Percentiles rank a stretch among this genome's conserved stretches.
Evolutionary conservation across 2,888 invertebrate species (phyloP).

Genomic region (Timema cristinae): DNA sequence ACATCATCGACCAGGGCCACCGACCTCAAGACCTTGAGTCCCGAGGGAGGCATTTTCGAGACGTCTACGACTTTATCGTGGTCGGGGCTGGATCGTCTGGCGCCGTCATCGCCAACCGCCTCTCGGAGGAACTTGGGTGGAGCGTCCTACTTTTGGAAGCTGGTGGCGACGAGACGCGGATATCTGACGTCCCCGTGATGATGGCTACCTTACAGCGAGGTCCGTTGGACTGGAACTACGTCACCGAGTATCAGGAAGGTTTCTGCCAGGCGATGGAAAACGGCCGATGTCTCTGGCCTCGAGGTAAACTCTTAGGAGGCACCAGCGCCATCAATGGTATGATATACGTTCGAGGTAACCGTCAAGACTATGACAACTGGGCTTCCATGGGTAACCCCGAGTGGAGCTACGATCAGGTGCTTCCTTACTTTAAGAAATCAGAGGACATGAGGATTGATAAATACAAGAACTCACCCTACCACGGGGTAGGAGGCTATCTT

Average conservation of each 20-base stretch:
- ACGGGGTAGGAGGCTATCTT: conserved; percentile 67
- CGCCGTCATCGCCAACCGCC: conserved; percentile 32
- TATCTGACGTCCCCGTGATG: conserved; percentile 47
- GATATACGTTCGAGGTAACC: conserved; percentile 61
- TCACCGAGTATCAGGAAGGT: conserved; percentile 41
- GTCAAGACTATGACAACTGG: conserved; percentile 63
- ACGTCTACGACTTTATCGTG: conserved; percentile 29
- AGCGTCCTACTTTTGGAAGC: conserved; percentile 52
- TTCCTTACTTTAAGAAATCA: conserved; percentile 75
- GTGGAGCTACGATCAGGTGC: conserved; percentile 71
- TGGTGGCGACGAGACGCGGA: conserved; percentile 48
- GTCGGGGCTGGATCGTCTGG: conserved; percentile 34
- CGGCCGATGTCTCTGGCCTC: conserved; percentile 50
- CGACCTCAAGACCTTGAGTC: conserved; percentile 15
- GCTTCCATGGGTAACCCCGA: conserved; percentile 54
- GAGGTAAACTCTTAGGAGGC: conserved; percentile 63
- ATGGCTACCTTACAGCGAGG: conserved; percentile 38
- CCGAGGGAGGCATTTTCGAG: conserved; percentile 16
- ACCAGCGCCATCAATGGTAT: conserved; percentile 60
- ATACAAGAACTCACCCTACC: conserved; percentile 56
- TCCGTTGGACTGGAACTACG: conserved; percentile 48
- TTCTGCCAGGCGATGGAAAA: conserved; percentile 37
- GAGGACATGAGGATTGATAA: conserved; percentile 71
- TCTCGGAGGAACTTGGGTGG: conserved; percentile 37
- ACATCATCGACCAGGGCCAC: conserved; percentile 17